Evolutionary conservation across 2,113 vertebrate genomes (phyloP).

Genomic region (Orientallactaga bullata): DNA sequence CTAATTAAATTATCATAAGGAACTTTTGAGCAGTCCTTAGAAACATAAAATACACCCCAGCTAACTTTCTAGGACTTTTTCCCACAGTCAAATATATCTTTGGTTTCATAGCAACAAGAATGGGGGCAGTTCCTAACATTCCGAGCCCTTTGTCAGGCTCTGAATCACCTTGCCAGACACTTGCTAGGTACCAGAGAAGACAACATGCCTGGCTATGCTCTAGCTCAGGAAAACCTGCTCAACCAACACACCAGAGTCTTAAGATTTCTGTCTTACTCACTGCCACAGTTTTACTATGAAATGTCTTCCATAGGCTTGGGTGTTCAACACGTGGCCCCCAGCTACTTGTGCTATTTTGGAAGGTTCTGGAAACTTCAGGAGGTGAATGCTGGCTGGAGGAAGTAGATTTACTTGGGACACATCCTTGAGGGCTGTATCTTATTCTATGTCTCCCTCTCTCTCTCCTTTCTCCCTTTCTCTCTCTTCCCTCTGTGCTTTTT

Average conservation of each 20-base stretch:
- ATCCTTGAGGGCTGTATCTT: neutral
- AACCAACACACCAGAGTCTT: conserved; percentile 16
- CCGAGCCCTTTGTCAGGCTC: neutral
- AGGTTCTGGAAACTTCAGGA: neutral
- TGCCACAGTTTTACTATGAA: neutral
- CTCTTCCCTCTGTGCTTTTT: neutral
- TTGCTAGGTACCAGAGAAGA: neutral
- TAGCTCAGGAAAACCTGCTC: neutral
- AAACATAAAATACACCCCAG: conserved; percentile 41
- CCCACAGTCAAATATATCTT: conserved; percentile 32
- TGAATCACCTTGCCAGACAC: neutral
- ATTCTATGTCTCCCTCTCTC: neutral
- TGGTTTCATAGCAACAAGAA: conserved; percentile 28
- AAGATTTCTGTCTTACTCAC: neutral
- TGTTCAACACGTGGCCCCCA: neutral
- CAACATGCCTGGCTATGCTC: neutral
- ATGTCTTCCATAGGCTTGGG: neutral
- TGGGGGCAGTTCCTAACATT: neutral
- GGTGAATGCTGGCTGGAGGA: neutral
- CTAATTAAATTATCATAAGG: conserved; percentile 66
- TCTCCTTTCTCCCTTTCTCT: neutral
- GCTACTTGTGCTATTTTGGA: neutral
- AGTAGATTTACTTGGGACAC: neutral
- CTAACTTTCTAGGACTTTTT: conserved; percentile 43
- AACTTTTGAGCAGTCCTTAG: conserved; percentile 32